phyloP scores from a whole-genome alignment of 2,113 vertebrate genomes.

The Anseranas semipalmata region DNA sequence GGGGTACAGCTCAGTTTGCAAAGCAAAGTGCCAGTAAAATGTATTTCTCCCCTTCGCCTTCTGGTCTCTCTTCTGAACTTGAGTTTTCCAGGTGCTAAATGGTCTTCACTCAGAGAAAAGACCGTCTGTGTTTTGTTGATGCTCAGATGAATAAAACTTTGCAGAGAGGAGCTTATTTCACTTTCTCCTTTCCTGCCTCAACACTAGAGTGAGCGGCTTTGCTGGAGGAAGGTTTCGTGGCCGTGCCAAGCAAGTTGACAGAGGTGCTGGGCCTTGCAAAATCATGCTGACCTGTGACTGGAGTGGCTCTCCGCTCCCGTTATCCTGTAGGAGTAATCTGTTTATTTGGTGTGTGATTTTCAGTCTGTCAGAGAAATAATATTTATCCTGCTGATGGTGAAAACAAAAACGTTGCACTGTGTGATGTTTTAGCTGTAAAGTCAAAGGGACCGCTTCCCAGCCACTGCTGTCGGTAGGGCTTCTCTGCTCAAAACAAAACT shows the following conservation, averaged over 20 bases:
- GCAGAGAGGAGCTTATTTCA: not conserved
- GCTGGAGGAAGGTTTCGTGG: not conserved
- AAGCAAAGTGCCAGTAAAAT: not conserved
- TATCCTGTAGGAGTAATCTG: not conserved
- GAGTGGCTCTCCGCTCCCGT: not conserved
- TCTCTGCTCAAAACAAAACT: not conserved
- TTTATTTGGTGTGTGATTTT: conserved; percentile 31
- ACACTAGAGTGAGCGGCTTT: not conserved
- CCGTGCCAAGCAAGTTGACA: not conserved
- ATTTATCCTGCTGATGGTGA: not conserved
- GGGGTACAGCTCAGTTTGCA: not conserved
- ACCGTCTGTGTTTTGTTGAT: not conserved
- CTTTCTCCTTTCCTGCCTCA: not conserved
- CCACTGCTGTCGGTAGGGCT: accelerated
- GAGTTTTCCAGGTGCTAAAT: conserved; percentile 24
- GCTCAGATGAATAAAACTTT: not conserved
- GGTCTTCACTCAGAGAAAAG: conserved; percentile 5
- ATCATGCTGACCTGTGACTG: not conserved
- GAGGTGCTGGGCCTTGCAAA: not conserved
- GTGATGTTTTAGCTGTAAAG: not conserved
- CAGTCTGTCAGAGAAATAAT: not conserved
- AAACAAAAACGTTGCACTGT: not conserved
- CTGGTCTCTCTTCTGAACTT: not conserved
- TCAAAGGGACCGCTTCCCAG: not conserved
- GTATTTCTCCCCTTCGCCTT: conserved; percentile 4